Conservation (phyloP, 2,888 invertebrate species). For the Spilosoma lubricipeda region DNA sequence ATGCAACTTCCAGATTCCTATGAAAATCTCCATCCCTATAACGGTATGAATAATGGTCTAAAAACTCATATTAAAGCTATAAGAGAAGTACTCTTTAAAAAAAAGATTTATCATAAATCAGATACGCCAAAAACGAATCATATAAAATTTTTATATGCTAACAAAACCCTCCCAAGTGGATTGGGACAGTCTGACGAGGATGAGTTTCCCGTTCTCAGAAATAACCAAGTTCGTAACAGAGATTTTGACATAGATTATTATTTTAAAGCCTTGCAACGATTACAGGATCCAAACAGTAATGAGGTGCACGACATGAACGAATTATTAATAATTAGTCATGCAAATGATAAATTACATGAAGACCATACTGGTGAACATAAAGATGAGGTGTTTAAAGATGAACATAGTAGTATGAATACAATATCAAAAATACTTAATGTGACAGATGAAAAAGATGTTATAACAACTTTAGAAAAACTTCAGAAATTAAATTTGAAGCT, state of each 20-base stretch:
- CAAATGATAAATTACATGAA: not conserved
- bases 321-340: not conserved
- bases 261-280: not conserved
- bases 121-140: not conserved
- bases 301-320: not conserved
- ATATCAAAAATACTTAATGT: not conserved
- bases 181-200: not conserved
- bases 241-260: constrained; percentile 4
- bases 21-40: constrained; percentile 41
- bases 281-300: not conserved
- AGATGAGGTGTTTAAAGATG: not conserved
- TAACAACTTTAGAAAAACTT: constrained; percentile 24
- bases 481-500: constrained; percentile 27
- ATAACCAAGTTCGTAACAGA: not conserved
- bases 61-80: constrained; percentile 56
- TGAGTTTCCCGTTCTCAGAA: not conserved
- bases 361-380: constrained; percentile 21
- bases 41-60: constrained; percentile 36
- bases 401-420: not conserved
- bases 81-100: constrained; percentile 49
- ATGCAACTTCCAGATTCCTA: constrained; percentile 33
- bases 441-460: constrained; percentile 3
- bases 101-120: not conserved
- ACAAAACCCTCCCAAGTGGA: not conserved
- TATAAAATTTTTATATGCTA: not conserved